These are phyloP conservation scores for Trichopoda pennipes DNA, from an alignment of 2,888 invertebrate genomes.

Conservation along the genomic window DNA sequence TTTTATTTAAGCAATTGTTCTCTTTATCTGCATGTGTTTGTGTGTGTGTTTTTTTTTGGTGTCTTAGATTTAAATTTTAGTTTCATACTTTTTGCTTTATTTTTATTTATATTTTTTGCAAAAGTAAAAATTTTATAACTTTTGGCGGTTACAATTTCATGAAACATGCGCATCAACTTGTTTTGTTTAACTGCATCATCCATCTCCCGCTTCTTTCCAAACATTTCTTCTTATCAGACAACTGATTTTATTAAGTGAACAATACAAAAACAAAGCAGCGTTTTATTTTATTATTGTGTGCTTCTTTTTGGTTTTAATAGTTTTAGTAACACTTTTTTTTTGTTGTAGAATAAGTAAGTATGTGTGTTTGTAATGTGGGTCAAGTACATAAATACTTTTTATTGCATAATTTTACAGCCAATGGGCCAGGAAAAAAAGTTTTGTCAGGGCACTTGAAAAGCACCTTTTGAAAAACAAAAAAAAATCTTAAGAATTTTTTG, in stretches of 20 bases:
- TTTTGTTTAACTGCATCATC: neutral
- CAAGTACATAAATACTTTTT: conserved; percentile 61
- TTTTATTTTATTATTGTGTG: neutral
- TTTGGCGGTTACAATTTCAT: conserved; percentile 55
- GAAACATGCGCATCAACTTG: conserved; percentile 45
- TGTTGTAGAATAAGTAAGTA: conserved; percentile 8
- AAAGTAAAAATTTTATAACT: conserved; percentile 45
- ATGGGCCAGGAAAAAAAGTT: neutral
- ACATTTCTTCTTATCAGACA: conserved; percentile 28
- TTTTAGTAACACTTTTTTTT: conserved; percentile 4
- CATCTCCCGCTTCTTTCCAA: conserved; percentile 2
- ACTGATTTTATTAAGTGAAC: no score
- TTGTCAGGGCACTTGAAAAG: neutral
- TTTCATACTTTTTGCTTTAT: neutral
- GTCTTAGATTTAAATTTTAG: no score
- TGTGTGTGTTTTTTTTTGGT: neutral
- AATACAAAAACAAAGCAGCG: neutral
- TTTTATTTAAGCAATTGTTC: neutral
- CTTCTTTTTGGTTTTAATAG: neutral
- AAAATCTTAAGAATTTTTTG: no score
- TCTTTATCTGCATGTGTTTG: neutral
- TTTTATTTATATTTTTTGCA: neutral
- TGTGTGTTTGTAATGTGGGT: conserved; percentile 46
- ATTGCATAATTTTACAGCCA: conserved; percentile 50
- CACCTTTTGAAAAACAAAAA: no score